Evolutionary conservation across 2,888 invertebrate genomes (phyloP).

Genomic region (Heteromyza rotundicornis): DNA sequence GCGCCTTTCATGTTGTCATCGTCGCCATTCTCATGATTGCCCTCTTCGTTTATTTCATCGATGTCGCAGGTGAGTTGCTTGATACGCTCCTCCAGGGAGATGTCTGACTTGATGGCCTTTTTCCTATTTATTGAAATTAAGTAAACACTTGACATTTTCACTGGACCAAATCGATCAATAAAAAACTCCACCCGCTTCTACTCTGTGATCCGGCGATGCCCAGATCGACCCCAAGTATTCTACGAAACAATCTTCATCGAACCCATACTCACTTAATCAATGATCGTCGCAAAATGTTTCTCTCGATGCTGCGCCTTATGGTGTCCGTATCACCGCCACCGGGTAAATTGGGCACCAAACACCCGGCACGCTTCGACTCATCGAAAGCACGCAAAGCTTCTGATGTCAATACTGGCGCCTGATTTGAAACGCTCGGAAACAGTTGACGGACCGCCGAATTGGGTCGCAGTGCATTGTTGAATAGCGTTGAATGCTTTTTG

Average conservation of each 20-base stretch:
- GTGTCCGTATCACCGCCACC: constrained; percentile 68
- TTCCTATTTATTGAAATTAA: constrained; percentile 48
- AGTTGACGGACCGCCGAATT: constrained; percentile 86
- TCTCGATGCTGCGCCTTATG: constrained; percentile 78
- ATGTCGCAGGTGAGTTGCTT: constrained; percentile 85
- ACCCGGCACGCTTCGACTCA: constrained; percentile 68
- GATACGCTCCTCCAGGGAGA: constrained; percentile 84
- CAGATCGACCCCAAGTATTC: too few relatives aligned
- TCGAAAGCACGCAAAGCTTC: constrained; percentile 78
- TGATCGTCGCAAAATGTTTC: constrained; percentile 81
- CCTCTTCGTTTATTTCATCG: constrained; percentile 68
- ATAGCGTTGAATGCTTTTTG: constrained; percentile 61
- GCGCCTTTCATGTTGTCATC: constrained; percentile 29
- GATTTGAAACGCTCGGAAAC: constrained; percentile 77
- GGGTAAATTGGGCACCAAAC: constrained; percentile 58
- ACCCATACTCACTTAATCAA: constrained; percentile 78
- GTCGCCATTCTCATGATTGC: constrained; percentile 36
- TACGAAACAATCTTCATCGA: too few relatives aligned
- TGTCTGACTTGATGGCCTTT: constrained; percentile 66
- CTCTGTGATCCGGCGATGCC: too few relatives aligned
- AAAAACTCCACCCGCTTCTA: too few relatives aligned
- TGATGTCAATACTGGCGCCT: constrained; percentile 70
- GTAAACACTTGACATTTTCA: background rate
- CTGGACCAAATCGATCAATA: too few relatives aligned
- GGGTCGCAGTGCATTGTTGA: constrained; percentile 63